A percentile compares a stretch with the other conserved stretches of the same genome.
These are phyloP conservation scores for Atta colombica DNA, from an alignment of 1,140 invertebrate genomes.

Conservation along the genomic window DNA sequence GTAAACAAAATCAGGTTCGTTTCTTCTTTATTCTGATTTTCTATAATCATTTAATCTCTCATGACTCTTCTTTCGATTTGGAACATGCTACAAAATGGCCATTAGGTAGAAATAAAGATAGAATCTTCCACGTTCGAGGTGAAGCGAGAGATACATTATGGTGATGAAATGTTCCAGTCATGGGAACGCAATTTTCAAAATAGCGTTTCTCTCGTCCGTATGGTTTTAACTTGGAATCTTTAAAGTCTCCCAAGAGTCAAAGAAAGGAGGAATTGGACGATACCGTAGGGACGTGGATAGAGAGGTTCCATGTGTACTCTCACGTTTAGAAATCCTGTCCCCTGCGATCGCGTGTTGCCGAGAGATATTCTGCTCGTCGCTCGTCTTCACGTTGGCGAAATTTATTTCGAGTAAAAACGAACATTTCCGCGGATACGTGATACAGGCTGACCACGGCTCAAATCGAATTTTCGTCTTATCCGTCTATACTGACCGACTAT, in stretches of 20 bases:
- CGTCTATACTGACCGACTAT: constrained; percentile 30
- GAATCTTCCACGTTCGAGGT: not conserved
- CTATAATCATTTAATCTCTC: not conserved
- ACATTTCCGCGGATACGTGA: constrained; percentile 56
- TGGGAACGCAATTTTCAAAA: constrained; percentile 54
- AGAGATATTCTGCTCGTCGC: constrained; percentile 29
- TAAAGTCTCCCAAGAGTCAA: constrained; percentile 37
- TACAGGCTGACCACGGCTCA: constrained; percentile 44
- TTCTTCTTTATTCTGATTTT: not conserved
- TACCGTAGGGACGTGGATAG: not conserved
- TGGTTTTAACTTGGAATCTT: constrained; percentile 55
- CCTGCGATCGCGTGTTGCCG: constrained; percentile 33
- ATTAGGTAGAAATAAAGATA: not conserved
- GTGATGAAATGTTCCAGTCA: constrained; percentile 53
- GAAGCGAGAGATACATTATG: constrained; percentile 19
- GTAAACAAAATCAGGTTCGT: not conserved
- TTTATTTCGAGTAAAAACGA: constrained; percentile 63
- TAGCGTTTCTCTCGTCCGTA: constrained; percentile 9
- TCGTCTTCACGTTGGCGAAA: constrained; percentile 33
- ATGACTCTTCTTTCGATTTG: not conserved
- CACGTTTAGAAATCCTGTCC: not conserved
- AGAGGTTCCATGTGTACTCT: not conserved
- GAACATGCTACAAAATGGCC: not conserved
- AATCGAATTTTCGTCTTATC: constrained; percentile 63
- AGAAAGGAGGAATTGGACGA: not conserved